These are phyloP conservation scores for Apodemia mormo DNA, from an alignment of 2,888 invertebrate genomes.

Conservation along the genomic window DNA sequence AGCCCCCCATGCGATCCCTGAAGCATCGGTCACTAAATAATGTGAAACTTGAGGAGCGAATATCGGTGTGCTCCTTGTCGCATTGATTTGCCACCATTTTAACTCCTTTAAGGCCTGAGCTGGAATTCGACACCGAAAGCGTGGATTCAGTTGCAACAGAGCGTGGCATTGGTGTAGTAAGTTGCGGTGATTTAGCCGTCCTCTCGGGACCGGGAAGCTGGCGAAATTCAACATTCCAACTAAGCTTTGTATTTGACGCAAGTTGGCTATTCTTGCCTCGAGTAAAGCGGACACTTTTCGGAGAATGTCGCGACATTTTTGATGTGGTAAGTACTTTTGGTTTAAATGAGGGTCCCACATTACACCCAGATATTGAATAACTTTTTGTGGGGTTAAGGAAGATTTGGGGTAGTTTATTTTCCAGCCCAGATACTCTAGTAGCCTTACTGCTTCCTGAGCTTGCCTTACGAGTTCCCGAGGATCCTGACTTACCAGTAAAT, in stretches of 20 bases:
- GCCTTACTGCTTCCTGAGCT: not conserved
- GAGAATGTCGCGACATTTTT: conserved; percentile 25
- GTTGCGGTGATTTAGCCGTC: conserved; percentile 36
- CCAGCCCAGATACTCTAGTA: conserved; percentile 30
- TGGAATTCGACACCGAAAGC: not conserved
- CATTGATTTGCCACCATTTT: conserved; percentile 8
- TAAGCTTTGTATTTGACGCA: conserved; percentile 36
- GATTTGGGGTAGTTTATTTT: conserved; percentile 34
- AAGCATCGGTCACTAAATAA: conserved; percentile 32
- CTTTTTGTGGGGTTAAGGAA: conserved; percentile 25
- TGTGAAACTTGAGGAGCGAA: conserved; percentile 11
- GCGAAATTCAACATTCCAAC: conserved; percentile 40
- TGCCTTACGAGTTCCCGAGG: not conserved
- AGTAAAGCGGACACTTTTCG: not conserved
- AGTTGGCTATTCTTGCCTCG: conserved; percentile 2
- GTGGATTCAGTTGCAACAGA: not conserved
- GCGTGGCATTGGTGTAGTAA: conserved; percentile 22
- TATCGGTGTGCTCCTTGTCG: not conserved
- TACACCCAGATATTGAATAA: conserved; percentile 23
- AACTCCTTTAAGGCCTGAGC: not conserved
- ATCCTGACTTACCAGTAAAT: conserved; percentile 10
- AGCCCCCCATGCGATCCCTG: conserved; percentile 35
- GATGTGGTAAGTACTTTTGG: conserved; percentile 26
- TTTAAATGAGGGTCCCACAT: conserved; percentile 29
- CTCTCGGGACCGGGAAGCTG: conserved; percentile 37